Evolutionary conservation across 2,888 invertebrate genomes (phyloP).

Genomic region (Ischnus inquisitorius): DNA sequence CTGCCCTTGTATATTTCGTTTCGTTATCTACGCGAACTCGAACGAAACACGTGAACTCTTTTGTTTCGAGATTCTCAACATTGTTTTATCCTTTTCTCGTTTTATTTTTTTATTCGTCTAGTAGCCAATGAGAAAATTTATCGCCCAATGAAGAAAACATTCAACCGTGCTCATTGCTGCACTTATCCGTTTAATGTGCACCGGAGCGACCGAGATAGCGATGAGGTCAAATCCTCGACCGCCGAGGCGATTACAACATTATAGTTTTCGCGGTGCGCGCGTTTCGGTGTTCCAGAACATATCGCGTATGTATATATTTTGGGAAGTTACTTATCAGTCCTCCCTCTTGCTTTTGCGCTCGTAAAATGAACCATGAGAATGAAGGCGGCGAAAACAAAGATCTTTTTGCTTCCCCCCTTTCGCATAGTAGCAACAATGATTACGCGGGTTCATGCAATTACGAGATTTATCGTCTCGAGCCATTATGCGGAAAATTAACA

Average conservation of each 20-base stretch:
- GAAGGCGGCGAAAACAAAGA: background rate
- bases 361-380: background rate
- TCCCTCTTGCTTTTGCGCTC: background rate
- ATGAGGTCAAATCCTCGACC: slow-evolving; percentile 22
- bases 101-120: background rate
- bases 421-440: background rate
- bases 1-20: slow-evolving; percentile 26
- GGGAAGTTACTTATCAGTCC: background rate
- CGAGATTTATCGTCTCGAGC: too few species aligned
- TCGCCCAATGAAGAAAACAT: background rate
- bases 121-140: background rate
- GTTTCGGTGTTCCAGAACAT: background rate
- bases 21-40: background rate
- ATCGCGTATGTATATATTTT: background rate
- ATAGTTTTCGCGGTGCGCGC: background rate
- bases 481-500: background rate
- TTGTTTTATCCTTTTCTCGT: background rate
- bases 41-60: background rate
- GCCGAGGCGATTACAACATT: slow-evolving; percentile 1
- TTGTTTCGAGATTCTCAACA: background rate
- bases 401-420: background rate
- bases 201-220: slow-evolving; percentile 17
- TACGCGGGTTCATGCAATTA: too few species aligned
- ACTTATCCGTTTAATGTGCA: slow-evolving; percentile 29
- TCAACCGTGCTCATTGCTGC: slow-evolving; percentile 2